phyloP scores from a whole-genome alignment of 2,113 vertebrate species.

The Paradoxurus hermaphroditus region DNA sequence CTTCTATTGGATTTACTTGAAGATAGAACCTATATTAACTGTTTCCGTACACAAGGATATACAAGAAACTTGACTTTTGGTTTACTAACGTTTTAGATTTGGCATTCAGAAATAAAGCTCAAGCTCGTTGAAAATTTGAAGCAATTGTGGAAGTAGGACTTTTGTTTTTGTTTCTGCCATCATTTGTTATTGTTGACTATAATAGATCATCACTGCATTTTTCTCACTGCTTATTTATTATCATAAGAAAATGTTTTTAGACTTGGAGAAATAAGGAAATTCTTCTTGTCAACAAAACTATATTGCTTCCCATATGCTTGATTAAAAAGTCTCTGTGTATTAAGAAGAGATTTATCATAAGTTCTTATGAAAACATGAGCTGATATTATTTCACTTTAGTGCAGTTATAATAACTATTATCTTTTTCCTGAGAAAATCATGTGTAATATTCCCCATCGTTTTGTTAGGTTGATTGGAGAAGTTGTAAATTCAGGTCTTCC shows the following conservation, averaged over 20 bases:
- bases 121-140: not conserved
- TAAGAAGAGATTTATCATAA: not conserved
- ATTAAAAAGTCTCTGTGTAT: not conserved
- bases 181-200: not conserved
- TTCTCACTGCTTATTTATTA: not conserved
- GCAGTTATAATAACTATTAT: not conserved
- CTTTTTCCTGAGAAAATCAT: conserved; percentile 2
- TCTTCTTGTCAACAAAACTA: not conserved
- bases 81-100: not conserved
- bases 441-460: not conserved
- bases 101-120: not conserved
- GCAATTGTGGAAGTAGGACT: not conserved
- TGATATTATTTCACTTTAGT: conserved; percentile 32
- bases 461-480: not conserved
- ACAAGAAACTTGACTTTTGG: not conserved
- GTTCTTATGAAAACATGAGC: conserved; percentile 4
- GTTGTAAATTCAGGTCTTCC: not conserved
- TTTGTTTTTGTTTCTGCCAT: not conserved
- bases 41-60: not conserved
- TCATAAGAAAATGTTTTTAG: not conserved
- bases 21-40: not conserved
- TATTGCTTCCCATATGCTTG: not conserved
- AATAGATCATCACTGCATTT: not conserved
- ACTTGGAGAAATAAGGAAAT: not conserved
- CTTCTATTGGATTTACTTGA: not conserved